Evolutionary conservation across 1,140 invertebrate genomes (phyloP).

Genomic region (Drosophila baimaii): DNA sequence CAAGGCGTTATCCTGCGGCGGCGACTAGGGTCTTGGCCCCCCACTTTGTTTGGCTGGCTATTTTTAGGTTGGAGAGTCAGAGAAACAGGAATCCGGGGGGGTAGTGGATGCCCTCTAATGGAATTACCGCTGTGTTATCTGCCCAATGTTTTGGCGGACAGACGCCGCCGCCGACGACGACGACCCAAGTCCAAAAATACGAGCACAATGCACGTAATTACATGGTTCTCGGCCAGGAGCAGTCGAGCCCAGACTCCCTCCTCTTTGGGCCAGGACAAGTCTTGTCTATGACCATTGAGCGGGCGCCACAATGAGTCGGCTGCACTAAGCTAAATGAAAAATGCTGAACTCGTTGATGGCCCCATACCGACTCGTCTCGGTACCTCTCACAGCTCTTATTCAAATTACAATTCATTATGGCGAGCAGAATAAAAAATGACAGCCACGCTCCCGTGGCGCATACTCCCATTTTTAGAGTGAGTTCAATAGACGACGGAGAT

Average conservation of each 20-base stretch:
- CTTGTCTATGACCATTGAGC: conserved; percentile 57
- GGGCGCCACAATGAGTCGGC: conserved; percentile 59
- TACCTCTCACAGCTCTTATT: conserved; percentile 62
- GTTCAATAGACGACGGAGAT: conserved; percentile 79
- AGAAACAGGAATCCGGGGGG: conserved; percentile 21
- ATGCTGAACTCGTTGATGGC: conserved; percentile 49
- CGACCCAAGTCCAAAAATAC: conserved; percentile 51
- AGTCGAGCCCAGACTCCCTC: conserved; percentile 25
- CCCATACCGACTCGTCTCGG: conserved; percentile 24
- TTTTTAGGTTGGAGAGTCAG: conserved; percentile 33
- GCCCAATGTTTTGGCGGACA: conserved; percentile 65
- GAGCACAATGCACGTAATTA: conserved; percentile 64
- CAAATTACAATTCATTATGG: conserved; percentile 80
- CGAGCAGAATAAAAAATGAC: conserved; percentile 59
- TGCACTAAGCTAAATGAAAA: conserved; percentile 81
- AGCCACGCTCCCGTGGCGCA: conserved; percentile 26
- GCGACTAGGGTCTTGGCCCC: conserved; percentile 10
- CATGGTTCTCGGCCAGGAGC: conserved; percentile 39
- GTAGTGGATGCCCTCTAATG: conserved; percentile 57
- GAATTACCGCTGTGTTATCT: conserved; percentile 71
- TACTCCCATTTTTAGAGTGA: conserved; percentile 23
- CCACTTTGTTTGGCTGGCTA: conserved; percentile 38
- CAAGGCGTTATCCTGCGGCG: not conserved
- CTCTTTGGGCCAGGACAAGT: conserved; percentile 14
- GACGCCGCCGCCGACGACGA: conserved; percentile 37